phyloP scores from a whole-genome alignment of 2,113 vertebrate genomes.

The Taxidea taxus region DNA sequence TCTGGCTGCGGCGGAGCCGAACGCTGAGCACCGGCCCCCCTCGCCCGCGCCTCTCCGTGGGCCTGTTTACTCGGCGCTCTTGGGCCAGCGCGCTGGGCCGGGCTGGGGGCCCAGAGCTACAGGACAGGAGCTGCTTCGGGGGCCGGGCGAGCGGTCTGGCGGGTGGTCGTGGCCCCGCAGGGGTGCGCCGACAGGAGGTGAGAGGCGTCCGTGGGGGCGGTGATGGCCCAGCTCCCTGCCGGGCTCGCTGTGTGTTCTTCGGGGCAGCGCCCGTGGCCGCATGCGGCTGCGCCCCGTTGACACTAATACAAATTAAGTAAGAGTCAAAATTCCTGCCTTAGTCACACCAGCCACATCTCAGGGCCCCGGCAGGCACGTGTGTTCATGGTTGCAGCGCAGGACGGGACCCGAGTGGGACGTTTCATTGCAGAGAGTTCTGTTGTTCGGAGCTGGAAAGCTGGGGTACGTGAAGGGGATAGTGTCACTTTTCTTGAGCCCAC shows the following conservation, averaged over 20 bases:
- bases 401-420: too few species aligned
- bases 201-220: background rate
- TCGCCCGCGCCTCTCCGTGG: background rate
- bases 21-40: rapidly evolving
- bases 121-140: background rate
- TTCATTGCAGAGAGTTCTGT: background rate
- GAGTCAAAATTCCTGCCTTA: background rate
- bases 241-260: background rate
- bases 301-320: background rate
- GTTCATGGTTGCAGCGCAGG: background rate
- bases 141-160: background rate
- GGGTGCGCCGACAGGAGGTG: background rate
- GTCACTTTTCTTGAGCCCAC: background rate
- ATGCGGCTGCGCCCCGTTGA: background rate
- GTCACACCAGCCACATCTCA: background rate
- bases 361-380: background rate
- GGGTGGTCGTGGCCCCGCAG: rapidly evolving
- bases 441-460: background rate
- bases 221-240: background rate
- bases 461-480: background rate
- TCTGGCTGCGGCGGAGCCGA: background rate
- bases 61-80: background rate
- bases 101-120: background rate
- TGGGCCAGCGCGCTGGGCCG: background rate
- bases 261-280: too few species aligned